A percentile compares a stretch with the other conserved stretches of the same genome.
These are phyloP conservation scores for Pristionchus mayeri DNA, from an alignment of 2,888 invertebrate species.

Conservation along the genomic window DNA sequence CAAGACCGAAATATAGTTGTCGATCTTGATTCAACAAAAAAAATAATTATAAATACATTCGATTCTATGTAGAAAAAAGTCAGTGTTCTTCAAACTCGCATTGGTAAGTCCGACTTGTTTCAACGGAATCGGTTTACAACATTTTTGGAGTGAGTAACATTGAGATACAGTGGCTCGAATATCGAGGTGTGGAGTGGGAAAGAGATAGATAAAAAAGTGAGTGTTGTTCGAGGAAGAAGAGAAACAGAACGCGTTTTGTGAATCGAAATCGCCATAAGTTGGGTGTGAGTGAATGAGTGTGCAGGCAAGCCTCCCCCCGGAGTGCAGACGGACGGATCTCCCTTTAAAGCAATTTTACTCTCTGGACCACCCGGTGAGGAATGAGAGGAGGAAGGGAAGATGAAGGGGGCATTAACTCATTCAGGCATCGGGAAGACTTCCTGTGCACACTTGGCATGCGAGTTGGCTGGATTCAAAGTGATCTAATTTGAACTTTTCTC, in stretches of 20 bases:
- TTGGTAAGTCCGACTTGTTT: too few relatives aligned
- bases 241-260: neutral
- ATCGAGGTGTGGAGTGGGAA: too few relatives aligned
- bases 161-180: too few relatives aligned
- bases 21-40: too few relatives aligned
- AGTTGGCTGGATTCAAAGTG: conserved; percentile 88
- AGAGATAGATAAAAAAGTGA: too few relatives aligned
- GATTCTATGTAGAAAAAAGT: too few relatives aligned
- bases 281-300: neutral
- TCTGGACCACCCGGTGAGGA: conserved; percentile 86
- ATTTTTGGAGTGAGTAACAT: too few relatives aligned
- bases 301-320: conserved; percentile 69
- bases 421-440: conserved; percentile 86
- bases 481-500: conserved; percentile 77
- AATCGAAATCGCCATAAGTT: neutral
- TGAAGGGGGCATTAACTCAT: neutral
- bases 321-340: conserved; percentile 84
- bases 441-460: conserved; percentile 88
- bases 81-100: too few relatives aligned
- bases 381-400: neutral
- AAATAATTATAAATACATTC: too few relatives aligned
- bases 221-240: too few relatives aligned
- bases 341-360: conserved; percentile 90
- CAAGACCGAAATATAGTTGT: too few relatives aligned
- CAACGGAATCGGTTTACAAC: too few relatives aligned